Percentiles rank a stretch among this genome's conserved stretches.
These are phyloP conservation scores for Adela reaumurella DNA, from an alignment of 2,888 invertebrate genomes.

Conservation along the genomic window DNA sequence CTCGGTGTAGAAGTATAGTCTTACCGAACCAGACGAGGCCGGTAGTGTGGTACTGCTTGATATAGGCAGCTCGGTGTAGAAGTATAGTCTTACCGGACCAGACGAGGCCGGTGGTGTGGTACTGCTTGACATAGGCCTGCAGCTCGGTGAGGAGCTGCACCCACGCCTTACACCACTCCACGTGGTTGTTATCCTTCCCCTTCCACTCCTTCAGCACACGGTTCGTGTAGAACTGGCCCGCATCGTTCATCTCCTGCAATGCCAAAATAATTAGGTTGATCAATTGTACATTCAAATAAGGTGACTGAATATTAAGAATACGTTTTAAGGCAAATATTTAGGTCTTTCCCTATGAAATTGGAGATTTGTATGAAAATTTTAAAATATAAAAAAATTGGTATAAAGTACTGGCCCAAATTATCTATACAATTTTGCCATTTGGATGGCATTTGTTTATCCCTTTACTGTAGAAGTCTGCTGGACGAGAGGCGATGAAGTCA, in stretches of 20 bases:
- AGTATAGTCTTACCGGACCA: slow-evolving; percentile 88
- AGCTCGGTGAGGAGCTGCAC: slow-evolving; percentile 79
- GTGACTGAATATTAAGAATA: too few relatives aligned
- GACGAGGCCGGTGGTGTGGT: slow-evolving; percentile 94
- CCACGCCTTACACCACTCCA: slow-evolving; percentile 95
- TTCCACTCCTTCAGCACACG: slow-evolving; percentile 98
- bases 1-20: slow-evolving; percentile 89
- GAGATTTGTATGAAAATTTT: too few relatives aligned
- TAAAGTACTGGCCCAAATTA: too few relatives aligned
- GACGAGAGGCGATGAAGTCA: too few relatives aligned
- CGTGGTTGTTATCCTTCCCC: slow-evolving; percentile 88
- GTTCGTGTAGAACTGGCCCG: slow-evolving; percentile 97
- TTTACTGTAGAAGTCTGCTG: too few relatives aligned
- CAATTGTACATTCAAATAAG: too few relatives aligned
- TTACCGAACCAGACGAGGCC: slow-evolving; percentile 90
- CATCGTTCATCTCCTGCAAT: slow-evolving; percentile 86
- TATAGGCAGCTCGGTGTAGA: slow-evolving; percentile 82
- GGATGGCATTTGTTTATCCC: too few relatives aligned
- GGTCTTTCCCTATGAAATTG: too few relatives aligned
- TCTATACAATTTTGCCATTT: too few relatives aligned
- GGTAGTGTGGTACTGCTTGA: slow-evolving; percentile 94
- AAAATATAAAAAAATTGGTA: too few relatives aligned
- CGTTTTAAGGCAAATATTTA: too few relatives aligned
- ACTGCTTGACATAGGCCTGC: slow-evolving; percentile 87
- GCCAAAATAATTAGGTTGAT: too few relatives aligned